These are phyloP conservation scores for Autographa gamma DNA, from an alignment of 2,888 invertebrate genomes.

Conservation along the genomic window DNA sequence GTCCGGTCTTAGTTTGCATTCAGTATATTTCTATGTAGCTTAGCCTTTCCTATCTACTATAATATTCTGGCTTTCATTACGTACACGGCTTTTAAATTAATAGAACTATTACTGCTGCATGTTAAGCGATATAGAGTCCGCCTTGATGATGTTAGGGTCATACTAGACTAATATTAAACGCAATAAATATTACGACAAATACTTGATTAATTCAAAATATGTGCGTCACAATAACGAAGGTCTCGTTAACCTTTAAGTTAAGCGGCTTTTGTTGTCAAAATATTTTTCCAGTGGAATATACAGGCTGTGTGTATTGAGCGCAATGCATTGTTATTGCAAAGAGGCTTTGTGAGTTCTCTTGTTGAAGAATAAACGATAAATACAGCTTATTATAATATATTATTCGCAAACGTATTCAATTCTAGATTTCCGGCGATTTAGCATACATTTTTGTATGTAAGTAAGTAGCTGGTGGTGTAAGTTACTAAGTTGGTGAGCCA, in stretches of 20 bases:
- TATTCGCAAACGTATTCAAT: slow-evolving; percentile 11
- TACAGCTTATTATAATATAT: slow-evolving; percentile 11
- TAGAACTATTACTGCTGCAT: slow-evolving; percentile 28
- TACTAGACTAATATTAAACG: slow-evolving; percentile 42
- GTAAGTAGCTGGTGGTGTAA: slow-evolving; percentile 33
- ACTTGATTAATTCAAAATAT: slow-evolving; percentile 80
- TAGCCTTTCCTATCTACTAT: slow-evolving; percentile 11
- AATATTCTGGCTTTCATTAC: slow-evolving; percentile 12
- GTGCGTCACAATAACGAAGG: slow-evolving; percentile 76
- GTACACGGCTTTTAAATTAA: slow-evolving; percentile 28
- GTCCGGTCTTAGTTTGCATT: slow-evolving; percentile 21
- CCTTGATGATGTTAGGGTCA: slow-evolving; percentile 31
- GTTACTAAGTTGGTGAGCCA: slow-evolving; percentile 42
- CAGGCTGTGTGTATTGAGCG: slow-evolving; percentile 31
- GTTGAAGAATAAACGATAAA: slow-evolving; percentile 9
- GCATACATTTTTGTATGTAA: slow-evolving; percentile 14
- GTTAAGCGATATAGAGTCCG: slow-evolving; percentile 23
- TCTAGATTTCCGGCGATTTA: slow-evolving; percentile 13
- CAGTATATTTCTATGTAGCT: slow-evolving; percentile 14
- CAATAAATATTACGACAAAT: slow-evolving; percentile 56
- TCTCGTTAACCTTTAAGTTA: slow-evolving; percentile 79
- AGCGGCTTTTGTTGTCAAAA: slow-evolving; percentile 76
- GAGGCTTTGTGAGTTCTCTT: slow-evolving; percentile 25
- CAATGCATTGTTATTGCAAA: slow-evolving; percentile 36
- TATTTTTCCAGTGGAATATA: slow-evolving; percentile 58